Percentiles rank a stretch among this genome's conserved stretches.
Evolutionary conservation across 2,797 vertebrate genomes (phyloP).

Genomic region (Luscinia megarhynchos): DNA sequence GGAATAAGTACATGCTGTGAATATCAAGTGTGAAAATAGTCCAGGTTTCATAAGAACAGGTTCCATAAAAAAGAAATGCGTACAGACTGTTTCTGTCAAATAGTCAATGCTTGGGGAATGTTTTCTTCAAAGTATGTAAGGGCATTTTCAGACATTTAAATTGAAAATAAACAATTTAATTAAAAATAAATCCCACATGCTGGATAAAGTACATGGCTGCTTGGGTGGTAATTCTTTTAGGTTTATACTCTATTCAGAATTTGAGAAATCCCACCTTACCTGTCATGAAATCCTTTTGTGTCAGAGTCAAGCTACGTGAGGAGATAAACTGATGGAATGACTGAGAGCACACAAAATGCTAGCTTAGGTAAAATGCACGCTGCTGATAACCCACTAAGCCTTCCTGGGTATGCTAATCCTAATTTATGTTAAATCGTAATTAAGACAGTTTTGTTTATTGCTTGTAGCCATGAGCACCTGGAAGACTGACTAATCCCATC

Average conservation of each 20-base stretch:
- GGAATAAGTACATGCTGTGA: neutral
- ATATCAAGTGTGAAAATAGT: neutral
- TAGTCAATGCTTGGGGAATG: neutral
- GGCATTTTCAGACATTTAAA: neutral
- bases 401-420: constrained; percentile 18
- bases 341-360: neutral
- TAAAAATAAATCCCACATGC: neutral
- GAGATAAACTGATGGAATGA: neutral
- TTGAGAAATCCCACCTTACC: neutral
- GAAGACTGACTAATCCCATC: constrained; percentile 38
- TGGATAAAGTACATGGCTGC: neutral
- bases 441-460: constrained; percentile 25
- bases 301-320: neutral
- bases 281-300: neutral
- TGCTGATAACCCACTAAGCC: constrained; percentile 39
- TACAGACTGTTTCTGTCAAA: neutral
- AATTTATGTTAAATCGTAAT: constrained; percentile 38
- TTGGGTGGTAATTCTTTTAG: neutral
- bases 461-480: constrained; percentile 23
- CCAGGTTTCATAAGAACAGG: neutral
- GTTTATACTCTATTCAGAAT: neutral
- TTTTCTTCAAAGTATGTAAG: neutral
- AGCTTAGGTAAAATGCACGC: neutral
- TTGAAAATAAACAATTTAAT: neutral
- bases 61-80: neutral